A percentile compares a stretch with the other conserved stretches of the same genome.
phyloP scores from a whole-genome alignment of 2,888 invertebrate genomes.

The Leucoma salicis region DNA sequence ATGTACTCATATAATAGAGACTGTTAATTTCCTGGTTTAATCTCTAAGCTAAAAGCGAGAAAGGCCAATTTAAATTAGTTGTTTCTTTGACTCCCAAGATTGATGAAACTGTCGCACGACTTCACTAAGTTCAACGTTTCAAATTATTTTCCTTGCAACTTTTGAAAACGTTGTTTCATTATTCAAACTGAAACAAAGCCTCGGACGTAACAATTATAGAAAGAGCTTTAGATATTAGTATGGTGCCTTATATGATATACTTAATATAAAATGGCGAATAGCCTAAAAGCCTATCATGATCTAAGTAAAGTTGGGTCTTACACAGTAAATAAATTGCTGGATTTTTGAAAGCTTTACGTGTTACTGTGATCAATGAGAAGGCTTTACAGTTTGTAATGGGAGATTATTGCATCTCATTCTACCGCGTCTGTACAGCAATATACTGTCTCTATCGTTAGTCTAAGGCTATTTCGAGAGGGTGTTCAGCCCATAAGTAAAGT shows the following conservation, averaged over 20 bases:
- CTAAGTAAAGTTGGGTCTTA: conserved; percentile 41
- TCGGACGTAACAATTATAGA: conserved; percentile 9
- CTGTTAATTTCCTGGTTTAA: conserved; percentile 42
- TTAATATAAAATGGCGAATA: background rate
- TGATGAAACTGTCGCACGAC: conserved; percentile 48
- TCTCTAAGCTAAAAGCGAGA: conserved; percentile 27
- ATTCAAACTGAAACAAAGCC: conserved; percentile 21
- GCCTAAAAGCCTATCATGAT: conserved; percentile 35
- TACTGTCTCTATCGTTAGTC: conserved; percentile 43
- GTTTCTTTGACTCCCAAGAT: conserved; percentile 45
- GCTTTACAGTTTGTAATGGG: conserved; percentile 72
- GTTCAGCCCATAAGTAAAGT: conserved; percentile 44
- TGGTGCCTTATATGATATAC: background rate
- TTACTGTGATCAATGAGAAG: conserved; percentile 74
- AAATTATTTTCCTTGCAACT: conserved; percentile 28
- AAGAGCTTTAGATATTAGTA: background rate
- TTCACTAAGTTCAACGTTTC: conserved; percentile 27
- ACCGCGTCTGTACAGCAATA: conserved; percentile 24
- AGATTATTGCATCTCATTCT: conserved; percentile 52
- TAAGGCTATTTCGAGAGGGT: conserved; percentile 53
- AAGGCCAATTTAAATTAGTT: conserved; percentile 47
- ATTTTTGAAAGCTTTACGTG: conserved; percentile 76
- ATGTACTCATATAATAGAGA: conserved; percentile 37
- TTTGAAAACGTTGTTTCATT: conserved; percentile 23
- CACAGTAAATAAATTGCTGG: conserved; percentile 75